Percentiles rank a stretch among this genome's conserved stretches.
Evolutionary conservation across 1,140 invertebrate species (phyloP).

Genomic region (Oryzaephilus surinamensis): DNA sequence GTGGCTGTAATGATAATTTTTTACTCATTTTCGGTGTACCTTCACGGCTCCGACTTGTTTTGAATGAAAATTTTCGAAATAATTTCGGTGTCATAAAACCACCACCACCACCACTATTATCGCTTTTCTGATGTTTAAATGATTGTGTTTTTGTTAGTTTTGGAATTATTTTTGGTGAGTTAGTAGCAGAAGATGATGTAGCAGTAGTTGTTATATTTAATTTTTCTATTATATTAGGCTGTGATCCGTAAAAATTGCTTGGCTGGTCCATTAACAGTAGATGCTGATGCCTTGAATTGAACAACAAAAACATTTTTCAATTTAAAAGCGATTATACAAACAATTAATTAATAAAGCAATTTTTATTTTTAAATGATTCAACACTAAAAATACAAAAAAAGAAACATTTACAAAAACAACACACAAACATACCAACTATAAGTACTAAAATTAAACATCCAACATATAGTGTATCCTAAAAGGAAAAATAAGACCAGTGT

Average conservation of each 20-base stretch:
- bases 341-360: no score
- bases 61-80: conserved; percentile 33
- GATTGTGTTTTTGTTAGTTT: conserved; percentile 37
- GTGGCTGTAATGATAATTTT: conserved; percentile 17
- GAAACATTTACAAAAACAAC: no score
- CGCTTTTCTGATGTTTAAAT: conserved; percentile 31
- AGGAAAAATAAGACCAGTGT: conserved; percentile 29
- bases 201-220: conserved; percentile 25
- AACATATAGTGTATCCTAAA: conserved; percentile 26
- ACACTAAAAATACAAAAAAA: no score
- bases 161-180: conserved; percentile 31
- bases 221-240: conserved; percentile 36
- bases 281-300: conserved; percentile 27
- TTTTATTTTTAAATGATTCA: no score
- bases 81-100: conserved; percentile 30
- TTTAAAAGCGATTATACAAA: no score
- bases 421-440: conserved; percentile 12
- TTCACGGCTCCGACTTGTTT: conserved; percentile 14
- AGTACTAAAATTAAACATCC: conserved; percentile 19
- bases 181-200: no score
- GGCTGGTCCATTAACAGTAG: no score
- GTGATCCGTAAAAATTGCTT: conserved; percentile 36
- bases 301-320: no score
- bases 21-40: conserved; percentile 21
- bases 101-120: conserved; percentile 24